Base-by-base conservation (phyloP, 2,797 vertebrate genomes). In the Channa striata region DNA sequence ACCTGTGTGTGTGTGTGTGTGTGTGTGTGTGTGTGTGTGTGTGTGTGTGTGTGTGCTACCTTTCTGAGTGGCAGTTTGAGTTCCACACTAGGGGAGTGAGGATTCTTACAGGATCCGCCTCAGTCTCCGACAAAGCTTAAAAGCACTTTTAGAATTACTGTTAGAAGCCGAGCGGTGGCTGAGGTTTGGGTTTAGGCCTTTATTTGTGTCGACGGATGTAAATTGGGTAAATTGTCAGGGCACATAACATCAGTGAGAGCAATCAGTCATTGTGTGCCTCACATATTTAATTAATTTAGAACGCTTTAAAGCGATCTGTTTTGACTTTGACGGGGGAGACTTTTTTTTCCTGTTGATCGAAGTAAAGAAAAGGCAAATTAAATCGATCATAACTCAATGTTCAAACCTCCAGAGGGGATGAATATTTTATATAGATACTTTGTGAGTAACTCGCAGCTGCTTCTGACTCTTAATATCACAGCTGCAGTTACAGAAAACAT, bases 401-500 rank as follows among this genome's bases (percentile, higher is more conserved):
- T 30, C 25, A 30, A 30, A 30, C 25, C 25, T 30, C 6, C 25
- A 30, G 25, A 30, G 25, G 25, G 25, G 25, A 30, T 30, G 6
- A 4, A 30, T 30, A 30, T 4, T 30, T 30, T 30, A 30, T 30
- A 30, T 30, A 30, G 25, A 30, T 30, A 30, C 25, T 30, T 30
- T 30, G 25, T 30, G 25, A 30, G 25, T 30, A 30, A 30, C 6
- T 30, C 25, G 25, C 25, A 30, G 25, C 50, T 51, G 46, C 17
- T 53, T 7, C 34, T 46, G 43, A 52, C 25, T 68, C 12, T 65
- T 62, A 61, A 40, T 48, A 37, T 67, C 40, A 54, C 40, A 68
- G 6, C 44, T 73, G 50, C 39, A 49, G 34, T 68, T 33, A 50
- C 17, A 69, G 21, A 21, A 34, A 44, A 69, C 46, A 36, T 37